Evolutionary conservation across 2,113 vertebrate species (phyloP).

Genomic region (Terrapene triunguis): DNA sequence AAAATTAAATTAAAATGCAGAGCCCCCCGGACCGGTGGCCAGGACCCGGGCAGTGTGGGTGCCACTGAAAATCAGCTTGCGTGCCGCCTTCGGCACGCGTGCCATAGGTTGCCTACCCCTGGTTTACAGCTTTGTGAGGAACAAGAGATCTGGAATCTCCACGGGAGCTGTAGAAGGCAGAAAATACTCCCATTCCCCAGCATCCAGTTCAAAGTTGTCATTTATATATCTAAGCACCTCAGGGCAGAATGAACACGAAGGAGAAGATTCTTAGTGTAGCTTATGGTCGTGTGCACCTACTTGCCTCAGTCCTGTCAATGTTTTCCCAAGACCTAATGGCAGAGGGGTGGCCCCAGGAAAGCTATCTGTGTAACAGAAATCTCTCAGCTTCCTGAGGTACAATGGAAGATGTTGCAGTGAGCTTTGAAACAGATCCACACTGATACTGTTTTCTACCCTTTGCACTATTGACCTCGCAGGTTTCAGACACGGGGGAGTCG

Average conservation of each 20-base stretch:
- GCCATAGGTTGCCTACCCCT: too few relatives aligned
- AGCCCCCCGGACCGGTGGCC: too few relatives aligned
- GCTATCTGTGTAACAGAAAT: too few relatives aligned
- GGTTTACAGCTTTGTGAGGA: not conserved
- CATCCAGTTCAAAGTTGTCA: not conserved
- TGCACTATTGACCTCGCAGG: slow-evolving; percentile 49
- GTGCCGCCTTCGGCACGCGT: too few relatives aligned
- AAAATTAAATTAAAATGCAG: too few relatives aligned
- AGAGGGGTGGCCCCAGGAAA: not conserved
- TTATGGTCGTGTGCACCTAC: too few relatives aligned
- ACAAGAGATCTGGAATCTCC: not conserved
- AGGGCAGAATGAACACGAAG: not conserved
- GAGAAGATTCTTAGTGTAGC: not conserved
- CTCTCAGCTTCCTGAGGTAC: not conserved
- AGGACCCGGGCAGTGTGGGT: too few relatives aligned
- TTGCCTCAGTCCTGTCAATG: too few relatives aligned
- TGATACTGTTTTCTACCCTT: not conserved
- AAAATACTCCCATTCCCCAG: not conserved
- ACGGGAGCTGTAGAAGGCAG: not conserved
- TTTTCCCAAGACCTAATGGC: not conserved
- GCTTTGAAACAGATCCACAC: slow-evolving; percentile 44
- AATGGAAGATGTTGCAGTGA: not conserved
- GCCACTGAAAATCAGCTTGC: too few relatives aligned
- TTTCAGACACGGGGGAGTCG: slow-evolving; percentile 41
- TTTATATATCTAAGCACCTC: too few relatives aligned